Conservation (phyloP, 1,140 invertebrate species). For the Phenacoccus solenopsis region DNA sequence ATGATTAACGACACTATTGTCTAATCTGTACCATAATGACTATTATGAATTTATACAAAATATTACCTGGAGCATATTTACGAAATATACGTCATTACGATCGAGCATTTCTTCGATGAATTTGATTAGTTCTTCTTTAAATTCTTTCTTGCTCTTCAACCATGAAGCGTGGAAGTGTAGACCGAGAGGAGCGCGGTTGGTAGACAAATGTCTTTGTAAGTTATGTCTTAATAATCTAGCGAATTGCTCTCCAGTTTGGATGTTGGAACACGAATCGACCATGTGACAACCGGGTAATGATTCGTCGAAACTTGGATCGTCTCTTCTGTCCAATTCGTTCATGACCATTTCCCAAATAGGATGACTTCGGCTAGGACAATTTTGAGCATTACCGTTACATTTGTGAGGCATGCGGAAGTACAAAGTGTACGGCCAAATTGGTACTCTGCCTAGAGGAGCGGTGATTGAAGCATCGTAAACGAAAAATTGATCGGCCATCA, state of each 20-base stretch:
- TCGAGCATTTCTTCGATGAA: slow-evolving; percentile 87
- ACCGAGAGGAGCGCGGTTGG: slow-evolving; percentile 84
- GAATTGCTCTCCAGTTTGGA: slow-evolving; percentile 78
- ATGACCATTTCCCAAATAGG: slow-evolving; percentile 94
- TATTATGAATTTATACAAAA: too few relatives aligned
- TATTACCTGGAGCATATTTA: slow-evolving; percentile 71
- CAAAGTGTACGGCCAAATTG: slow-evolving; percentile 90
- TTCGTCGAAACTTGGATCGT: slow-evolving; percentile 82
- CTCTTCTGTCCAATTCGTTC: slow-evolving; percentile 83
- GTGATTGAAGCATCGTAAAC: slow-evolving; percentile 90
- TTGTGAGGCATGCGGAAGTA: slow-evolving; percentile 92
- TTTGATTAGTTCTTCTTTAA: slow-evolving; percentile 78
- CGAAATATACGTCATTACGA: slow-evolving; percentile 86
- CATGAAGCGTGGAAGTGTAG: slow-evolving; percentile 91
- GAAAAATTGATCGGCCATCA: slow-evolving; percentile 92
- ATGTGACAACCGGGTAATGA: slow-evolving; percentile 84
- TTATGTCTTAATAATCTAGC: slow-evolving; percentile 77
- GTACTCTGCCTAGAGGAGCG: slow-evolving; percentile 70
- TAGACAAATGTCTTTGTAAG: slow-evolving; percentile 84
- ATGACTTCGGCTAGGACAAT: slow-evolving; percentile 72
- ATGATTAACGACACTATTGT: too few relatives aligned
- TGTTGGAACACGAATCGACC: slow-evolving; percentile 86
- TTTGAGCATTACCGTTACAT: slow-evolving; percentile 84
- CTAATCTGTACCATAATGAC: too few relatives aligned
- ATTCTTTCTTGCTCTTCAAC: slow-evolving; percentile 88